These are phyloP conservation scores for Trissolcus basalis DNA, from an alignment of 1,140 invertebrate genomes.

Conservation along the genomic window DNA sequence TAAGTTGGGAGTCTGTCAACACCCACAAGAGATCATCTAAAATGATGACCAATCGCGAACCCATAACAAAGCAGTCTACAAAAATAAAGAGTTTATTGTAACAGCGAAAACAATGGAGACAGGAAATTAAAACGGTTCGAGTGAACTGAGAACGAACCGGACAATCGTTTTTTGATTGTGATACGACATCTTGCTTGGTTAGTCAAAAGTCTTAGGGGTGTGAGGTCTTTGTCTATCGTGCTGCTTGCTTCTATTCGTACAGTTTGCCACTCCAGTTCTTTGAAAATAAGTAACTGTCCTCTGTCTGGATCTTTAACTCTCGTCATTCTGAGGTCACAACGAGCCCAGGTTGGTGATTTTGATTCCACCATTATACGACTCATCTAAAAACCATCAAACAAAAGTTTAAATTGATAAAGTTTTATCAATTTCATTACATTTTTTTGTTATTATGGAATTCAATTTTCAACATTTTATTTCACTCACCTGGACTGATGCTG, in stretches of 20 bases:
- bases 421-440: too few relatives aligned
- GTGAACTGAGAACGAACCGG: slow-evolving; percentile 77
- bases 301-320: slow-evolving; percentile 91
- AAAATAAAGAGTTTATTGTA: slow-evolving; percentile 2
- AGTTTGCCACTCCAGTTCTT: slow-evolving; percentile 98
- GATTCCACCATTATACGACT: slow-evolving; percentile 94
- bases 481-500: slow-evolving; percentile 92
- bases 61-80: slow-evolving; percentile 94
- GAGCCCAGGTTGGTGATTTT: slow-evolving; percentile 91
- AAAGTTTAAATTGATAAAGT: background rate
- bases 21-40: slow-evolving; percentile 99
- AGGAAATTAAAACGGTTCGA: too few relatives aligned
- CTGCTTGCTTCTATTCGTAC: slow-evolving; percentile 94
- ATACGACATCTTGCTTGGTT: slow-evolving; percentile 97
- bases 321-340: slow-evolving; percentile 89
- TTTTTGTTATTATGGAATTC: background rate
- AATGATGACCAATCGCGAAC: slow-evolving; percentile 93
- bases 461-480: too few relatives aligned
- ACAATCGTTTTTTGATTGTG: slow-evolving; percentile 95
- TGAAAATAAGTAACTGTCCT: slow-evolving; percentile 96
- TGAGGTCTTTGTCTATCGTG: slow-evolving; percentile 86
- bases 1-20: slow-evolving; percentile 95
- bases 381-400: slow-evolving; percentile 80
- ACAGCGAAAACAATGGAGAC: too few relatives aligned
- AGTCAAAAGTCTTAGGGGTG: slow-evolving; percentile 93